Conservation (phyloP, 2,797 vertebrate species). For the Mus caroli region DNA sequence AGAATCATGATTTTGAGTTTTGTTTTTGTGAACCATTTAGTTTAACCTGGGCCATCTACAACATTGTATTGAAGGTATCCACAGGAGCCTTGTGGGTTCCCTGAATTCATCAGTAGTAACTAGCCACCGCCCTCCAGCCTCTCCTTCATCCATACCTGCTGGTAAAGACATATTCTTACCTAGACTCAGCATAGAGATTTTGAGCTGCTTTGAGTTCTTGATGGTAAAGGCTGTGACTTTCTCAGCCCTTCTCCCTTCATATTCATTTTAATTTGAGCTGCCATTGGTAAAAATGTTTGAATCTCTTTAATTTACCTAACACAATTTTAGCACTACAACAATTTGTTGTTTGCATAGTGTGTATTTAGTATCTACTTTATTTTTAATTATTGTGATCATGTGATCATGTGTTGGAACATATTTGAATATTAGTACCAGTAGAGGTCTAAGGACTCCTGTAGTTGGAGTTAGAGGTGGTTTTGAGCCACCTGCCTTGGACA, state of each 20-base stretch:
- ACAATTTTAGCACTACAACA: neutral
- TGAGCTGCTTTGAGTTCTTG: neutral
- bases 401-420: neutral
- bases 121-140: too few species aligned
- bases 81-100: neutral
- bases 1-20: neutral
- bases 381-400: neutral
- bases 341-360: neutral
- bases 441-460: neutral
- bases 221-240: neutral
- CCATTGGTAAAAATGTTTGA: neutral
- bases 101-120: neutral
- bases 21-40: neutral
- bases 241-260: neutral
- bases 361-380: neutral
- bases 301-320: constrained; percentile 39
- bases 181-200: neutral
- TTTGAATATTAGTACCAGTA: neutral
- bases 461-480: neutral
- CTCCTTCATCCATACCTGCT: neutral
- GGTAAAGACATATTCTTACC: neutral
- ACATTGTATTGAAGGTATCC: neutral
- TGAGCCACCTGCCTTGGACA: neutral
- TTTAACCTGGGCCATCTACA: neutral
- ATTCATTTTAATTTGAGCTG: constrained; percentile 43